Evolutionary conservation across 2,797 vertebrate genomes (phyloP), one percentile per base, ranked within the genome.

Genomic region (Tinamus major): DNA sequence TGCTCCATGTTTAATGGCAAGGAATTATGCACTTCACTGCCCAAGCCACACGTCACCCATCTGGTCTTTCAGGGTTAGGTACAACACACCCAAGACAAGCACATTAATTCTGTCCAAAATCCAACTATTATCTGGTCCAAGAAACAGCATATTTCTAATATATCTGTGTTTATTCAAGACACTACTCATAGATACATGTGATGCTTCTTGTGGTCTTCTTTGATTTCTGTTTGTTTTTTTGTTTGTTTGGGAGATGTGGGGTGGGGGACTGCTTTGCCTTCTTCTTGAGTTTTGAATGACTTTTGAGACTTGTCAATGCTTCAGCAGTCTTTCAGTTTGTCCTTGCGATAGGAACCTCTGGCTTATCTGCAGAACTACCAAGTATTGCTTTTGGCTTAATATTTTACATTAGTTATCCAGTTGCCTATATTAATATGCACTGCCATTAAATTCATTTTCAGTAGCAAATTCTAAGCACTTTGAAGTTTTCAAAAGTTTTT

Each of bases 1-100:
- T 92, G 94, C 61, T 95, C n/a, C 48, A 14, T 37, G 67, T 94
- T 91, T 94, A 93, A 84, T 90, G 80, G 85, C 89, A 94, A 96
- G 70, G 58, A 93, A 81, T 94, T 95, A 87, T 3, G 17, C 63
- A 71, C 44, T 69, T 94, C 74, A 56, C 31, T 96, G 95, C 84
- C 58, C 24, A 59, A 83, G 35, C 70, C 76, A 44, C 72, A 11
- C 24, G 63, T 90, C 48, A 31, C 53, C 31, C 6, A 90, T 84
- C 51, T 92, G 86, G 61, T 64, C 88, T 91, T 92, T 97, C 86
- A 84, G 27, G 53, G 14, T 85, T 94, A n/a, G 44, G 26, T 69
- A 71, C 65, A 74, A 75, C 46, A 27, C 26, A 23, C 8, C 15
- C n/a, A 6, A 31, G 27, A 29, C 51, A 31, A 7, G 29, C 9